Base-by-base conservation (phyloP, 1,140 invertebrate genomes). In the Trachymyrmex septentrionalis region DNA sequence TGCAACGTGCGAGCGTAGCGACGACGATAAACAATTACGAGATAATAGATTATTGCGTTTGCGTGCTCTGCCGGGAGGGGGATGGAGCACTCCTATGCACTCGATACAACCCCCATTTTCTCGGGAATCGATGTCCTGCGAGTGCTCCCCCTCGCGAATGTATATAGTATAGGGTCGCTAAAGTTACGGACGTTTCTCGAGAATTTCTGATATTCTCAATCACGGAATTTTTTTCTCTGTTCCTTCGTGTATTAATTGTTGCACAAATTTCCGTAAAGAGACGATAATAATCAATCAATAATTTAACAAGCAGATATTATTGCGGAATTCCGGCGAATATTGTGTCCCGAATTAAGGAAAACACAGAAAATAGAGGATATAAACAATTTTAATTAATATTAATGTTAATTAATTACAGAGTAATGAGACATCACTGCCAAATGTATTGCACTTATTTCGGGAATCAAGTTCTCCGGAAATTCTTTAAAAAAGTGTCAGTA, bases 41-140 rank as follows among this genome's bases (percentile, higher is more conserved):
- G 91, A 92, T 89, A 92, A 91, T 88, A 89, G 91, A 94, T 94
- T 94, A 94, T 93, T 94, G 91, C 93, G 91, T 95, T 94, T 89
- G 92, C 87, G 86, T 88, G 91, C 90, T 94, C 91, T 91, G 92
- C 87, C 88, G 80, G 30, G 75, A n/a, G n/a, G 16, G 86, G 44
- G 48, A 63, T 59, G 27, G 53, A 24, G 72, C 61, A 55, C n/a
- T 53, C 48, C 10, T 34, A 59, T 1, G 50, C n/a, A 30, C 14
- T 66, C 76, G 53, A 38, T 24, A 30, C 75, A 16, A 44, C 16
- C 55, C 55, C 48, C 21, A 64, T 61, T 85, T 81, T 48, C n/a
- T 7, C 19, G 34, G 63, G 10, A 24, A 14, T 50, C 55, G 80
- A 59, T 4, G 2, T 73, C 19, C 55, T 21, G 57, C 38, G 88